phyloP scores from a whole-genome alignment of 1,140 invertebrate genomes.

The Brachionus koreanus region DNA sequence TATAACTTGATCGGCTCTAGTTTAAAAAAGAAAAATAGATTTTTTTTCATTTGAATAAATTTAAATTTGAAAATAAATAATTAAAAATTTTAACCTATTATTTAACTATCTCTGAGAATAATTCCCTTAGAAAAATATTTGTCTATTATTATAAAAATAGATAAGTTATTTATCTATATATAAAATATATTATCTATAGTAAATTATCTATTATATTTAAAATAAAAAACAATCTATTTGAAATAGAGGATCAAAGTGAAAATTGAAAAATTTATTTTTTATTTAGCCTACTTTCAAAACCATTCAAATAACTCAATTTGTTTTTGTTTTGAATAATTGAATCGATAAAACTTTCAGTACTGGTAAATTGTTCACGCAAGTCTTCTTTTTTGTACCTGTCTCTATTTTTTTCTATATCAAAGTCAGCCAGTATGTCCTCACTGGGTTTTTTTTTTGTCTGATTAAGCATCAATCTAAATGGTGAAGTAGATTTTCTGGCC shows the following conservation, averaged over 20 bases:
- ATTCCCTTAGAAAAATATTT: too few relatives aligned
- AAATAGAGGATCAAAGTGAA: too few relatives aligned
- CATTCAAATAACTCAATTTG: neutral
- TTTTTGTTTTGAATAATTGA: neutral
- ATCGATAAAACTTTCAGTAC: neutral
- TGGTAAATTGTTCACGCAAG: neutral
- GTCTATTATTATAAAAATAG: too few relatives aligned
- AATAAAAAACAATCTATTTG: too few relatives aligned
- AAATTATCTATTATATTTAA: too few relatives aligned
- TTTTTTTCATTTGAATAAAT: neutral
- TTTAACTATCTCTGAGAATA: too few relatives aligned
- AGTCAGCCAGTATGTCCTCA: neutral
- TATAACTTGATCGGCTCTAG: neutral
- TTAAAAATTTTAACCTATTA: too few relatives aligned
- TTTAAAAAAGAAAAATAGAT: neutral
- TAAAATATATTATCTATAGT: too few relatives aligned
- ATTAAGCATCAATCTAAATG: neutral
- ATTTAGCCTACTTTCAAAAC: neutral
- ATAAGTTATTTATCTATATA: too few relatives aligned
- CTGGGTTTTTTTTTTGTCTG: neutral
- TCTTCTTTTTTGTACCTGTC: neutral
- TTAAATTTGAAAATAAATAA: too few relatives aligned
- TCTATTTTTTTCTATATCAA: neutral
- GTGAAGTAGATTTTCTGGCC: slow-evolving; percentile 17
- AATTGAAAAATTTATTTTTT: too few relatives aligned